Base-by-base conservation (phyloP, 2,113 vertebrate species). In the Lota lota region DNA sequence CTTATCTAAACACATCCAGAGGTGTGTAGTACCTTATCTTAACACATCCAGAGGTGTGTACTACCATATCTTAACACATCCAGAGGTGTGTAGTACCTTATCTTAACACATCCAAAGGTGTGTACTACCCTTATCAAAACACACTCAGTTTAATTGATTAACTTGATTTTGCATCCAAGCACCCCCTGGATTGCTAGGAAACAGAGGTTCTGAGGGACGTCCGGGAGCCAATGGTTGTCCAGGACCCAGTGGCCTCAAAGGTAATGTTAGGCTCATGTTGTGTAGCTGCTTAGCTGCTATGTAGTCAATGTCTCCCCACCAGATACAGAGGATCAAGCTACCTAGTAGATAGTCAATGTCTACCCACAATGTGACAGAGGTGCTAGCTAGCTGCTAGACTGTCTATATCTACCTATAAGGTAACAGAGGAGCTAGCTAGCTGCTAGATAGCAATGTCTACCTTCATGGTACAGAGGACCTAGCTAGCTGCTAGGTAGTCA, bases 181-280 rank as follows among this genome's bases (percentile, higher is more conserved):
- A 76, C 20, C 58, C 20, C 84, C 89, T 36, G 92, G 92, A 22
- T 11, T 12, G 47, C 14, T 73, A 24, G 92, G 92, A 69, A 79
- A 78, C 17, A 87, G 83, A 12, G 91, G 88, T 17, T 72, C 3
- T 54, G 75, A 88, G 63, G 92, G 92, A 54, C 33, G 69, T 58
- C 22, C 76, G 3, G 91, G 91, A 1, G 20, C 1, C 17, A 22
- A 18, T 21, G 91, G 88, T 12, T 53, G 3, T 21, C 51, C 17
- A 22, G 91, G 92, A 47, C 62, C 60, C 16, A 60, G 18, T 0
- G 91, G 91, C 5, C 68, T 75, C 3, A 33, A 33, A 33, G 28
- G 28, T 33, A 33, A 33, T 33, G 28, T 33, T 33, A 6, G 28
- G 28, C 7, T 33, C 28, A 33, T 2, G 28, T 33, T 33, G 28